Percentiles rank a stretch among this genome's conserved stretches.
Evolutionary conservation across 1,140 invertebrate species (phyloP).

Genomic region (Ceratina japonica): DNA sequence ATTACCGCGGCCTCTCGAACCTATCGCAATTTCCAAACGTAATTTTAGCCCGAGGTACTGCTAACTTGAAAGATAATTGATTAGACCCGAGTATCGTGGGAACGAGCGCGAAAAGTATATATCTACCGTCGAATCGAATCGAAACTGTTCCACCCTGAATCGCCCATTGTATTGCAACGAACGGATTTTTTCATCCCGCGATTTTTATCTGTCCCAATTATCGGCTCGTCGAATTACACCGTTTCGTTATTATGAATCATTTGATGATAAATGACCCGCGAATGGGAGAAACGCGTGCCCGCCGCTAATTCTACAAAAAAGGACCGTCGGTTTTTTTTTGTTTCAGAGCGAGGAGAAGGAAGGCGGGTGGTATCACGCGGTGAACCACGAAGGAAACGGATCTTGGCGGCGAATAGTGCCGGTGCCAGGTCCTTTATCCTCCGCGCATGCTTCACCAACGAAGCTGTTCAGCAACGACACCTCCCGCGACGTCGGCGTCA

Average conservation of each 20-base stretch:
- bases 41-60: background rate
- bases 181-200: too few species aligned
- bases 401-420: constrained; percentile 57
- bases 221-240: too few species aligned
- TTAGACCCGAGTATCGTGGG: constrained; percentile 18
- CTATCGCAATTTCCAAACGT: constrained; percentile 13
- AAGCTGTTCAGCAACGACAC: constrained; percentile 60
- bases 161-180: too few species aligned
- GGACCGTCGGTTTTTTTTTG: background rate
- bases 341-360: constrained; percentile 39
- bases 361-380: constrained; percentile 44
- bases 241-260: too few species aligned
- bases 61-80: constrained; percentile 11
- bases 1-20: constrained; percentile 19
- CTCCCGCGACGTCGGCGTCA: constrained; percentile 58
- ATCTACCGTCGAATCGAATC: background rate
- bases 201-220: too few species aligned
- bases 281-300: too few species aligned
- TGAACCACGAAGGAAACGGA: constrained; percentile 61
- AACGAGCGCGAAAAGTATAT: constrained; percentile 8
- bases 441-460: constrained; percentile 75
- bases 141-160: too few species aligned
- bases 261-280: too few species aligned
- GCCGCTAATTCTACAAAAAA: background rate
- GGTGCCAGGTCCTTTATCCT: constrained; percentile 58